Percentiles rank a stretch among this genome's conserved stretches.
These are phyloP conservation scores for Myopa testacea DNA, from an alignment of 2,888 invertebrate species.

Conservation along the genomic window DNA sequence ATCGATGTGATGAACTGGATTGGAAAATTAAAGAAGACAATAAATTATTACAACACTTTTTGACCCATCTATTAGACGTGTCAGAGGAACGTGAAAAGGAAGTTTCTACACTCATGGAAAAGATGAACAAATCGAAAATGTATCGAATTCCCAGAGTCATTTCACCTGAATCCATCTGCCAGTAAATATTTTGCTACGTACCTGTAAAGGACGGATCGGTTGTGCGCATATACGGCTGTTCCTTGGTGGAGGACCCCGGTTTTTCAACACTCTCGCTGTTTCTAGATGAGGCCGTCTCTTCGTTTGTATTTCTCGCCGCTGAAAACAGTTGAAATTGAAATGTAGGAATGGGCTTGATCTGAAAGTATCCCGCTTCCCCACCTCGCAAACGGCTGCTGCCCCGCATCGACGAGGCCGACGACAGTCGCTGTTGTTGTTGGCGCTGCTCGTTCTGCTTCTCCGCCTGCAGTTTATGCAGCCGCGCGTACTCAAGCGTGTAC, in stretches of 20 bases:
- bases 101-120: too few relatives aligned
- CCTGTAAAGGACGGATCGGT: constrained; percentile 47
- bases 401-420: constrained; percentile 56
- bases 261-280: constrained; percentile 49
- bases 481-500: constrained; percentile 86
- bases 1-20: constrained; percentile 58
- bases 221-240: constrained; percentile 47
- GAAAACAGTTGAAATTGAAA: not conserved
- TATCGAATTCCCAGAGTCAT: too few relatives aligned
- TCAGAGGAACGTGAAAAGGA: too few relatives aligned
- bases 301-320: constrained; percentile 54
- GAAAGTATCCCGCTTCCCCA: constrained; percentile 34
- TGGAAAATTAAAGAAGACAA: not conserved
- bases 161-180: too few relatives aligned
- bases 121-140: too few relatives aligned
- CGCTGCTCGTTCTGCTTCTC: constrained; percentile 61
- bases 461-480: constrained; percentile 69
- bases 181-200: constrained; percentile 24
- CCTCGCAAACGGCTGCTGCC: constrained; percentile 54
- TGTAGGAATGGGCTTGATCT: too few relatives aligned
- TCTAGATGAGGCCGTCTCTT: constrained; percentile 45
- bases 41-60: too few relatives aligned
- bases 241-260: constrained; percentile 49
- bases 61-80: too few relatives aligned
- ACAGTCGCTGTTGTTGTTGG: constrained; percentile 59